Evolutionary conservation across 2,888 invertebrate genomes (phyloP).

Genomic region (Epinotia brunnichana): DNA sequence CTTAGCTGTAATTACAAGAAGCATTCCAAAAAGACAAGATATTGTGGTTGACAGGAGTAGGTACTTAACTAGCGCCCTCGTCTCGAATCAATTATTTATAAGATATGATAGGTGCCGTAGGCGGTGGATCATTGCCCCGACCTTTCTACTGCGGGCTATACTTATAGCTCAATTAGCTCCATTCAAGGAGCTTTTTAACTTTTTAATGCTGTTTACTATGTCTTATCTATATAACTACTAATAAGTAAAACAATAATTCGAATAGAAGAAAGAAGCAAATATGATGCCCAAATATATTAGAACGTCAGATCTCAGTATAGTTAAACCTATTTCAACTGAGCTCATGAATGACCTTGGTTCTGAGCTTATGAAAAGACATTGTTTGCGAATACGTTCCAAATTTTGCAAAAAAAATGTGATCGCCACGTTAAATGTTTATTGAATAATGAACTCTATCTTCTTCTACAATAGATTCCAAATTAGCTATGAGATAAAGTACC

Average conservation of each 20-base stretch:
- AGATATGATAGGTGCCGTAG: slow-evolving; percentile 13
- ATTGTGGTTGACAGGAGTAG: slow-evolving; percentile 31
- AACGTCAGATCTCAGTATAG: background rate
- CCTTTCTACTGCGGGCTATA: background rate
- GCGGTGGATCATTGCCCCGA: background rate
- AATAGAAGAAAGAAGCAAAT: too few relatives aligned
- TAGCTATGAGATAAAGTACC: too few relatives aligned
- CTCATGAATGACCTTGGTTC: too few relatives aligned
- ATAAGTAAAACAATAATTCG: too few relatives aligned
- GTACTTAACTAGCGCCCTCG: slow-evolving; percentile 26
- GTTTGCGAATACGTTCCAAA: too few relatives aligned
- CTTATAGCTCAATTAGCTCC: too few relatives aligned
- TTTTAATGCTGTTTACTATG: background rate
- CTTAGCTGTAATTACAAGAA: slow-evolving; percentile 21
- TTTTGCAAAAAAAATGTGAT: too few relatives aligned
- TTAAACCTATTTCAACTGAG: too few relatives aligned
- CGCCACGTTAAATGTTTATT: too few relatives aligned
- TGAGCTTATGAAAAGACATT: too few relatives aligned
- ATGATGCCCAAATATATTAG: background rate
- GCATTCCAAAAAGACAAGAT: slow-evolving; percentile 18
- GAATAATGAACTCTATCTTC: too few relatives aligned
- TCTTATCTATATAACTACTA: background rate
- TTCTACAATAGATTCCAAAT: too few relatives aligned
- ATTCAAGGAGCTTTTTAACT: background rate
- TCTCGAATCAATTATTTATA: slow-evolving; percentile 33